Conservation (phyloP, 2,113 vertebrate species). For the Mystacornis crossleyi region DNA sequence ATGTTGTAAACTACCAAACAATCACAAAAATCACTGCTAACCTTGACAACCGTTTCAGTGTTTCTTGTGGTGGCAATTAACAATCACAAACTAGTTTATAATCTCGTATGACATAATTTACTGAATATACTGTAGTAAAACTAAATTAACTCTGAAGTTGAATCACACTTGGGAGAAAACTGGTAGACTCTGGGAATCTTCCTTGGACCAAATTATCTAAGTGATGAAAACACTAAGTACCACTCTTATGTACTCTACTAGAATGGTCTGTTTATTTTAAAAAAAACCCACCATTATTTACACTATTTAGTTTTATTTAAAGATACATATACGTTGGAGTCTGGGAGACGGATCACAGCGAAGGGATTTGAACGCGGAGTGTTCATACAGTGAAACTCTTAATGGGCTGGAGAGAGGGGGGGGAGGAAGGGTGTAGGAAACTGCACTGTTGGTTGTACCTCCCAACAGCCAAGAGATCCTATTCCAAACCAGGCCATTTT, state of each 20-base stretch:
- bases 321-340: neutral
- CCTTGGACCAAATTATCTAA: neutral
- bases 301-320: neutral
- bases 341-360: rapidly evolving
- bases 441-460: neutral
- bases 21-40: neutral
- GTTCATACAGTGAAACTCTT: neutral
- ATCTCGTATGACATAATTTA: neutral
- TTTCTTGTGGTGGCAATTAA: neutral
- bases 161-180: neutral
- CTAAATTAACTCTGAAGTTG: neutral
- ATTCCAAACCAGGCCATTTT: neutral
- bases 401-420: no score
- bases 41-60: neutral
- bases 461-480: neutral
- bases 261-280: neutral
- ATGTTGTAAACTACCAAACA: neutral
- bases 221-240: neutral
- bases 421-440: neutral
- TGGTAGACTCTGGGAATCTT: neutral
- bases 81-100: neutral
- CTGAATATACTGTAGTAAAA: neutral
- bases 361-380: neutral
- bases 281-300: neutral
- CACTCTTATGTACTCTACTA: neutral